phyloP scores from a whole-genome alignment of 2,888 invertebrate genomes.

The Caenorhabditis zanzibari region DNA sequence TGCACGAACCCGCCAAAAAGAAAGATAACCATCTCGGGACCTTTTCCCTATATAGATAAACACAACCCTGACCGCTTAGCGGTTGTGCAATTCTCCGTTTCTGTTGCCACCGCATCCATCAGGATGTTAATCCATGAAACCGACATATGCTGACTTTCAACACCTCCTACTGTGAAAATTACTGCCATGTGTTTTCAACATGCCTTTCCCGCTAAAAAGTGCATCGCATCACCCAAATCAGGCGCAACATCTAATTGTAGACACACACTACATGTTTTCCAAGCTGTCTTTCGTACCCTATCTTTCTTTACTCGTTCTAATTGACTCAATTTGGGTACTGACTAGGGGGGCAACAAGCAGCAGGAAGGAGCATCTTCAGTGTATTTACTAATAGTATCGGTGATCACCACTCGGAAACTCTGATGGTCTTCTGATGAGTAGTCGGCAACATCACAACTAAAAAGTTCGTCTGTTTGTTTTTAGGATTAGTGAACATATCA shows the following conservation, averaged over 20 bases:
- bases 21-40: constrained; percentile 49
- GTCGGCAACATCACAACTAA: constrained; percentile 51
- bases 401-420: constrained; percentile 57
- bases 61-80: constrained; percentile 54
- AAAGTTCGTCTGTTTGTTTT: constrained; percentile 42
- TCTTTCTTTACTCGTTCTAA: constrained; percentile 46
- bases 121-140: constrained; percentile 59
- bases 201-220: constrained; percentile 40
- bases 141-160: constrained; percentile 53
- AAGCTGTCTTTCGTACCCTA: constrained; percentile 54
- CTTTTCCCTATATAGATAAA: constrained; percentile 54
- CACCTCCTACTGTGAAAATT: constrained; percentile 65
- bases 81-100: constrained; percentile 51
- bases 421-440: constrained; percentile 48
- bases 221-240: constrained; percentile 41
- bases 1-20: constrained; percentile 47
- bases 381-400: constrained; percentile 63
- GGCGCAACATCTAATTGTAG: constrained; percentile 48
- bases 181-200: constrained; percentile 50
- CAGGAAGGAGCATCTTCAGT: constrained; percentile 49
- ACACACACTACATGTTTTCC: constrained; percentile 42
- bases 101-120: constrained; percentile 55
- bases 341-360: constrained; percentile 34
- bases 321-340: constrained; percentile 59
- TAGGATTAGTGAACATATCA: constrained; percentile 57